Evolutionary conservation across 2,113 vertebrate genomes (phyloP), one percentile per base, ranked within the genome.

Genomic region (Myxocyprinus asiaticus): DNA sequence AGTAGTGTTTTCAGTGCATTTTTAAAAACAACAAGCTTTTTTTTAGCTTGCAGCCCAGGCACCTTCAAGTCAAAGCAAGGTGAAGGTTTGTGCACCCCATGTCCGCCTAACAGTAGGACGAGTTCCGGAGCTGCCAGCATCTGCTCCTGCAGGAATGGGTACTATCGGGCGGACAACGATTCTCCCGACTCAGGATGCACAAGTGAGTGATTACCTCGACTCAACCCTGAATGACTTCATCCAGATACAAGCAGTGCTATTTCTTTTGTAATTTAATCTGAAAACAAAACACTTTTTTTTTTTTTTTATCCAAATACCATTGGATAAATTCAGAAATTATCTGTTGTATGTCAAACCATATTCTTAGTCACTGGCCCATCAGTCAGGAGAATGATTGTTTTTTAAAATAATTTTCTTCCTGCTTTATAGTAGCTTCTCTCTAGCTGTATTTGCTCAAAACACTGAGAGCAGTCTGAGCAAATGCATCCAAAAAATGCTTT

Each of bases 1-100:
- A 33, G 22, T 33, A 3, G 22, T 33, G 22, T 33, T 33, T 33
- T 33, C 22, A 33, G 3, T 33, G 22, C 22, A 33, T 33, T 33
- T 33, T 33, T 33, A 33, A 33, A 33, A 33, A 33, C 22, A 33
- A 33, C 22, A 33, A 33, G 22, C 65, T 81, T 84, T 83, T 76
- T 33, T 45, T 3, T 81, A 99, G 98, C 97, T 0, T 99, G 98
- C 67, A 92, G 91, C 62, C 93, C 94, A 0, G 96, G 96, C 79
- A 96, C 92, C 71, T 99, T 97, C 87, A 99, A 99, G 86, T 96
- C 96, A 0, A 97, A 95, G 87, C 98, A 99, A 82, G 98, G 98
- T 4, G 95, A 97, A 48, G 89, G 93, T 4, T 91, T 93, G 62
- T 99, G 98, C 51, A 83, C 92, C 7, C 95, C 94, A 6, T 99